Evolutionary conservation across 2,797 vertebrate genomes (phyloP).

Genomic region (Alauda arvensis): DNA sequence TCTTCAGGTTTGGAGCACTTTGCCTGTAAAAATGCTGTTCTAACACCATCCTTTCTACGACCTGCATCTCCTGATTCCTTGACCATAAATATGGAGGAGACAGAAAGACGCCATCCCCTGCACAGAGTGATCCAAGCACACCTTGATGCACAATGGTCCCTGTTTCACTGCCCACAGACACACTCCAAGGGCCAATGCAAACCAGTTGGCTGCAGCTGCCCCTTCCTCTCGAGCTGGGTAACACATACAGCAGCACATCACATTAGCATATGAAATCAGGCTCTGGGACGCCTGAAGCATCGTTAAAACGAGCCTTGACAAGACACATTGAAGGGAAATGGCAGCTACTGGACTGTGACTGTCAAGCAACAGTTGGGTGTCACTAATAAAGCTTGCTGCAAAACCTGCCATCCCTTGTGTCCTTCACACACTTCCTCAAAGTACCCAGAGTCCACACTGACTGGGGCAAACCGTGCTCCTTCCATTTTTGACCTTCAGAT

Average conservation of each 20-base stretch:
- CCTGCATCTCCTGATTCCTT: not conserved
- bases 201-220: not conserved
- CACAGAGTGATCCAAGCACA: not conserved
- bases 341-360: not conserved
- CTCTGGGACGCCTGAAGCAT: not conserved
- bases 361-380: not conserved
- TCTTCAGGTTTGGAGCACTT: not conserved
- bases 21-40: not conserved
- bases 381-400: not conserved
- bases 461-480: not conserved
- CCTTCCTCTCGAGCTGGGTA: slow-evolving; percentile 14
- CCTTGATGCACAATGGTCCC: not conserved
- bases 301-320: slow-evolving; percentile 44
- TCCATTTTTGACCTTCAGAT: not conserved
- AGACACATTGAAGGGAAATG: slow-evolving; percentile 6
- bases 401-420: not conserved
- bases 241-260: slow-evolving; percentile 22
- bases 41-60: not conserved
- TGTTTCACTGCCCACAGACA: slow-evolving; percentile 4
- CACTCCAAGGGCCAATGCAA: not conserved
- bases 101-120: not conserved
- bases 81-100: not conserved
- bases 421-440: not conserved
- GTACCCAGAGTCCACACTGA: not conserved
- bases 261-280: slow-evolving; percentile 48